Evolutionary conservation across 2,797 vertebrate genomes (phyloP).

Genomic region (Microctenopoma stevenorrisi): DNA sequence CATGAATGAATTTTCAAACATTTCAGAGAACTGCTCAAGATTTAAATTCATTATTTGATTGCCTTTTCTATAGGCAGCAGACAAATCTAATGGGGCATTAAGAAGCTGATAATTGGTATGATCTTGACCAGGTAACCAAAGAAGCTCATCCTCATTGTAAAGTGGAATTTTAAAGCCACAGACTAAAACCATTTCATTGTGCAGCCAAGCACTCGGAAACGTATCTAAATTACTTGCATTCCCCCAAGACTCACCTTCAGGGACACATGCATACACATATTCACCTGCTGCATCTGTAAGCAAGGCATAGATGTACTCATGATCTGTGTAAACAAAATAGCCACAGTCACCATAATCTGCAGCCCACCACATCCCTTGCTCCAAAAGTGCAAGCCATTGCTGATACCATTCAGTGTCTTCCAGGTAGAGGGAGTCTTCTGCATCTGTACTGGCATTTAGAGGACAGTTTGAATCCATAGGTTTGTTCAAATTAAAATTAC

Average conservation of each 20-base stretch:
- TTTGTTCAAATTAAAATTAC: conserved; percentile 57
- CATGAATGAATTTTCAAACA: conserved; percentile 91
- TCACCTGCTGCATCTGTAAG: conserved; percentile 93
- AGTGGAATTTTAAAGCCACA: conserved; percentile 94
- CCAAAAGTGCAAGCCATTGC: conserved; percentile 91
- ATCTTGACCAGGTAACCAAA: conserved; percentile 89
- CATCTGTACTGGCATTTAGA: conserved; percentile 76
- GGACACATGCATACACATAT: conserved; percentile 91
- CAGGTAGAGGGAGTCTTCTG: conserved; percentile 82
- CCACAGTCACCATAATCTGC: conserved; percentile 94
- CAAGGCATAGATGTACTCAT: conserved; percentile 92
- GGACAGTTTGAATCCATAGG: conserved; percentile 82
- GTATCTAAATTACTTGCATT: conserved; percentile 75
- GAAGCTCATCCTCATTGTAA: conserved; percentile 89
- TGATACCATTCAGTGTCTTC: conserved; percentile 90
- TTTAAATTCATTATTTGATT: conserved; percentile 92
- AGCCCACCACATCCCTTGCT: conserved; percentile 96
- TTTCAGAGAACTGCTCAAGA: conserved; percentile 90
- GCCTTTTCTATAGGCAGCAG: conserved; percentile 88
- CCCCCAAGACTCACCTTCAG: conserved; percentile 83
- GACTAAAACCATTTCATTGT: conserved; percentile 86
- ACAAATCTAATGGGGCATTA: conserved; percentile 92
- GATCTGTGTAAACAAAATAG: conserved; percentile 95
- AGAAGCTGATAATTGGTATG: conserved; percentile 79
- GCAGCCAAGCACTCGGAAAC: conserved; percentile 81